A percentile compares a stretch with the other conserved stretches of the same genome.
These are phyloP conservation scores for Fukomys damarensis DNA, from an alignment of 2,113 vertebrate species.

Conservation along the genomic window DNA sequence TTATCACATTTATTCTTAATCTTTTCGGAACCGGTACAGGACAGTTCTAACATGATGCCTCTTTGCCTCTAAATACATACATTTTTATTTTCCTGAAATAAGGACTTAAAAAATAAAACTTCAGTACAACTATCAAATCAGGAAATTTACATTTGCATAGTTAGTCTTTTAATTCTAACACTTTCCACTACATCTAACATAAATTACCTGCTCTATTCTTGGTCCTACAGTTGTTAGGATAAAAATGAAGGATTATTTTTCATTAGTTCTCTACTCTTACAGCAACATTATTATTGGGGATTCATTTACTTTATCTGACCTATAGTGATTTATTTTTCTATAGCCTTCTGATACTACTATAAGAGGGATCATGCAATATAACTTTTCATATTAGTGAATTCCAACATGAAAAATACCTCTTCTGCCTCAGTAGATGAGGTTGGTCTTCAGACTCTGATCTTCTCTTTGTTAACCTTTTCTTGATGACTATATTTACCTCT, in stretches of 20 bases:
- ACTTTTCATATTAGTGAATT: background rate
- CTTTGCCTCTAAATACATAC: background rate
- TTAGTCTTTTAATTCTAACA: background rate
- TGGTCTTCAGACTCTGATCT: background rate
- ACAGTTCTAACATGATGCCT: background rate
- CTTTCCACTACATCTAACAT: background rate
- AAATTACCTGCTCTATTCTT: background rate
- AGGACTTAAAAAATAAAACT: background rate
- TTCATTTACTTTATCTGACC: slow-evolving; percentile 16
- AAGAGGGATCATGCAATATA: background rate
- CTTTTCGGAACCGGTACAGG: background rate
- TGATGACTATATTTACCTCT: background rate
- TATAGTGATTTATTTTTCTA: background rate
- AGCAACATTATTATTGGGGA: background rate
- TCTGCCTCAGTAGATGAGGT: slow-evolving; percentile 10
- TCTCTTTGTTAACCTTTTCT: background rate
- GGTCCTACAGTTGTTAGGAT: slow-evolving; percentile 24
- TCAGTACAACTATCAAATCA: background rate
- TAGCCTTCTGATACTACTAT: background rate
- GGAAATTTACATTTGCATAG: background rate
- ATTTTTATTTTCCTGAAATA: slow-evolving; percentile 7
- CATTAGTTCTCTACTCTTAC: slow-evolving; percentile 23
- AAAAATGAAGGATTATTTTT: slow-evolving; percentile 43
- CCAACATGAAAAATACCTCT: slow-evolving; percentile 24
- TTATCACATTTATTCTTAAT: background rate